Evolutionary conservation across 2,888 invertebrate species (phyloP).

Genomic region (Eremobia ochroleuca): DNA sequence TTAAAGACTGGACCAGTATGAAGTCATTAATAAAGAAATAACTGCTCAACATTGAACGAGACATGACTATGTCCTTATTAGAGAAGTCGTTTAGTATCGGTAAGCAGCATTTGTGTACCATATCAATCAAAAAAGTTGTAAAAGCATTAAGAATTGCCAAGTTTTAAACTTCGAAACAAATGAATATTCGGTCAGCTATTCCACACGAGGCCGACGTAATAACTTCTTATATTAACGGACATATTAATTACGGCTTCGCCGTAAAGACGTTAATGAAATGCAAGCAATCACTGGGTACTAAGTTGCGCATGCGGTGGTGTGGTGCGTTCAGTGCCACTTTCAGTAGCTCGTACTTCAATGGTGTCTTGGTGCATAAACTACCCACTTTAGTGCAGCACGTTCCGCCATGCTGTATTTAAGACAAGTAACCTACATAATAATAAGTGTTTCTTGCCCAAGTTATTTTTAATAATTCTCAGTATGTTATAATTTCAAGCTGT

Average conservation of each 20-base stretch:
- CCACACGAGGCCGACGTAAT: conserved; percentile 45
- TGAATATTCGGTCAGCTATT: conserved; percentile 42
- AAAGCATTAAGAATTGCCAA: conserved; percentile 36
- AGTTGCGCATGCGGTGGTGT: conserved; percentile 15
- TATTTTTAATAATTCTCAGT: conserved; percentile 64
- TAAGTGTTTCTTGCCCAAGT: conserved; percentile 67
- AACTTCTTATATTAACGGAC: conserved; percentile 42
- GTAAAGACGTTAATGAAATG: conserved; percentile 44
- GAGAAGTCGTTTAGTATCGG: conserved; percentile 42
- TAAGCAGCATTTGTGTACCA: conserved; percentile 37
- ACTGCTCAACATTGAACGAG: conserved; percentile 43
- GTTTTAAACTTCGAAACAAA: conserved; percentile 39
- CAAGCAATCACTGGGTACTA: conserved; percentile 29
- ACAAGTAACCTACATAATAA: conserved; percentile 79
- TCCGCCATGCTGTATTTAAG: conserved; percentile 63
- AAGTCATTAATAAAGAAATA: conserved; percentile 60
- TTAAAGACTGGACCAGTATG: conserved; percentile 47
- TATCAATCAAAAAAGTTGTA: conserved; percentile 39
- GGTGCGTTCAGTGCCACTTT: conserved; percentile 36
- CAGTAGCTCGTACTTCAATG: conserved; percentile 42
- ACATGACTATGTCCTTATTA: conserved; percentile 56
- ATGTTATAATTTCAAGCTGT: conserved; percentile 61
- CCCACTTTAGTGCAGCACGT: conserved; percentile 54
- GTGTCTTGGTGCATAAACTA: conserved; percentile 49
- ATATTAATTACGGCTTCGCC: conserved; percentile 36